These are phyloP conservation scores for Macroglossus sobrinus DNA, from an alignment of 2,113 vertebrate genomes.

Conservation along the genomic window DNA sequence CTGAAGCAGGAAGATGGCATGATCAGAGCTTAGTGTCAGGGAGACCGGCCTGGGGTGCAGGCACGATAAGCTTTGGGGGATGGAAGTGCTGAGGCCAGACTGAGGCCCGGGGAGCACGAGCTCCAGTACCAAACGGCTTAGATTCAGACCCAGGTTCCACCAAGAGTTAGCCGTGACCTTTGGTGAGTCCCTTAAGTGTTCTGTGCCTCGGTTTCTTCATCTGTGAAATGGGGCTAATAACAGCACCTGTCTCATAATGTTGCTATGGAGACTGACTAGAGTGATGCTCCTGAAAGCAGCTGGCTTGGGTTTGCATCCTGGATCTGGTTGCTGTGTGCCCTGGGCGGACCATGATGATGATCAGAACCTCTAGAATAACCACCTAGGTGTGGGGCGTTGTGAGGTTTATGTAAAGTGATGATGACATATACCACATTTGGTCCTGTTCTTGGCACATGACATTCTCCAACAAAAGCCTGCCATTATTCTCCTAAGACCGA, in stretches of 20 bases:
- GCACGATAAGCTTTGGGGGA: no score
- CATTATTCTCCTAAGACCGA: neutral
- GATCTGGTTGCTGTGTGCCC: neutral
- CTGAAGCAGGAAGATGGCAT: neutral
- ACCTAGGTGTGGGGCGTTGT: neutral
- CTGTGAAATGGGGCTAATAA: neutral
- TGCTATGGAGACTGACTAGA: no score
- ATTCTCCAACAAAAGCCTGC: neutral
- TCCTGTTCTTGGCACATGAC: neutral
- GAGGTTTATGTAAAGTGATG: neutral
- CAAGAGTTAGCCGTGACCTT: neutral
- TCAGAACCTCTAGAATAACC: neutral
- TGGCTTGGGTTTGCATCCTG: neutral
- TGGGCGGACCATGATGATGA: neutral
- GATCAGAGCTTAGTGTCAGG: neutral
- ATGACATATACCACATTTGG: no score
- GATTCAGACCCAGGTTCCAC: neutral
- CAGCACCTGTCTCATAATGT: neutral
- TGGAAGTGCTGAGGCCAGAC: neutral
- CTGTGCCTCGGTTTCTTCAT: neutral
- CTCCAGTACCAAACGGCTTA: no score
- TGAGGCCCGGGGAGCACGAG: accelerated
- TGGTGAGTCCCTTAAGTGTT: neutral
- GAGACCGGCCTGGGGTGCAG: neutral
- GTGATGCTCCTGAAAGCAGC: neutral